Conservation (phyloP, 2,888 invertebrate genomes). For the Drosophila quinaria region DNA sequence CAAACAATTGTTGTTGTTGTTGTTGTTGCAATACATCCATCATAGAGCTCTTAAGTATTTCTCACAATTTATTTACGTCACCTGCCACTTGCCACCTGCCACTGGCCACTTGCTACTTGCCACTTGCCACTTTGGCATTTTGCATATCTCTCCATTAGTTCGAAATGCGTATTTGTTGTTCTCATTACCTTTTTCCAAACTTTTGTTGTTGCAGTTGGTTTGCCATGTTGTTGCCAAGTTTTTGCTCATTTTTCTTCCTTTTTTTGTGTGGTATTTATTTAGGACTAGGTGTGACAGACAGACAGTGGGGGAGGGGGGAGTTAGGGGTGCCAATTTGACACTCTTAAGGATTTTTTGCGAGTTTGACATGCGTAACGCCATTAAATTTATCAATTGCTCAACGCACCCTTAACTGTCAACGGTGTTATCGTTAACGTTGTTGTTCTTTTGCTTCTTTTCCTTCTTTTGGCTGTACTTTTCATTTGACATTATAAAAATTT, state of each 20-base stretch:
- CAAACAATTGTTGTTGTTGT: slow-evolving; percentile 34
- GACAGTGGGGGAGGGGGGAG: not conserved
- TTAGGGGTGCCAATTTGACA: slow-evolving; percentile 71
- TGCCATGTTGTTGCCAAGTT: slow-evolving; percentile 44
- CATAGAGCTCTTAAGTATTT: slow-evolving; percentile 71
- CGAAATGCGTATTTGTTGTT: slow-evolving; percentile 50
- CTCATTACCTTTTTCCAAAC: slow-evolving; percentile 60
- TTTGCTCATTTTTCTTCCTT: slow-evolving; percentile 53
- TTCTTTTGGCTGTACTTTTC: slow-evolving; percentile 47
- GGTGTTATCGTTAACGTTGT: slow-evolving; percentile 13
- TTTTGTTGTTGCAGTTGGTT: slow-evolving; percentile 24
- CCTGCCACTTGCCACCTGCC: slow-evolving; percentile 63
- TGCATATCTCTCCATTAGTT: slow-evolving; percentile 74
- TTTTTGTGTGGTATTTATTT: slow-evolving; percentile 56
- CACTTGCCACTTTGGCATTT: slow-evolving; percentile 57
- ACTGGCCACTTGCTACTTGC: slow-evolving; percentile 61
- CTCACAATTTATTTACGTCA: slow-evolving; percentile 75
- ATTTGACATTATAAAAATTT: slow-evolving; percentile 65
- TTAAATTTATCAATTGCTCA: slow-evolving; percentile 82
- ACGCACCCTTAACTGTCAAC: slow-evolving; percentile 57
- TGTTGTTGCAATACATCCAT: slow-evolving; percentile 65
- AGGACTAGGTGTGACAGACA: slow-evolving; percentile 45
- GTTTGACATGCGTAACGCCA: slow-evolving; percentile 83
- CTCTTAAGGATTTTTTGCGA: slow-evolving; percentile 70
- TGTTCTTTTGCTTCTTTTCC: slow-evolving; percentile 8